Conservation (phyloP, 2,797 vertebrate species). For the Notolepis coatsorum region DNA sequence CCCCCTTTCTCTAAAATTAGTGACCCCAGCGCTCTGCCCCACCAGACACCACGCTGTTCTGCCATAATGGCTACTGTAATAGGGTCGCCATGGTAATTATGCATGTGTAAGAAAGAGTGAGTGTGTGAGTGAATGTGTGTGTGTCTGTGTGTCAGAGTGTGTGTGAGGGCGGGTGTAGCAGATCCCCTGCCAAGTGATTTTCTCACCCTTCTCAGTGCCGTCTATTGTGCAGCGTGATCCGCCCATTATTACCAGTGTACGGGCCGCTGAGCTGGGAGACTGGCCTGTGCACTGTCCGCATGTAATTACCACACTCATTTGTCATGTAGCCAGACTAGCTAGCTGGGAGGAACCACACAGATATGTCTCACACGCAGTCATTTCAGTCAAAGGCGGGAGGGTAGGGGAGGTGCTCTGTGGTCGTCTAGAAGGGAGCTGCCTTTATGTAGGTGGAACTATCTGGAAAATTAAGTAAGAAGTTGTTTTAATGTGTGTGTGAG, state of each 20-base stretch:
- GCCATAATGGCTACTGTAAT: constrained; percentile 51
- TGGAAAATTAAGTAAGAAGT: constrained; percentile 29
- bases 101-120: neutral
- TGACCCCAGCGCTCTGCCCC: neutral
- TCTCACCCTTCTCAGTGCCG: constrained; percentile 42
- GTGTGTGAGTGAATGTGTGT: neutral
- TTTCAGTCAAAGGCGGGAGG: constrained; percentile 13
- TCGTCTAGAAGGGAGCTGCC: constrained; percentile 3
- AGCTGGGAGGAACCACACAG: constrained; percentile 22
- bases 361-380: constrained; percentile 17
- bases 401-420: constrained; percentile 5
- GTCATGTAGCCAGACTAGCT: constrained; percentile 31
- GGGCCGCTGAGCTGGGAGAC: constrained; percentile 31
- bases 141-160: neutral
- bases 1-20: neutral
- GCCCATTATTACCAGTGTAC: constrained; percentile 49
- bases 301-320: constrained; percentile 60
- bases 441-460: neutral
- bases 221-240: constrained; percentile 37
- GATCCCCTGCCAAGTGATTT: constrained; percentile 50
- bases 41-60: constrained; percentile 44
- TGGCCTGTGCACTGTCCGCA: constrained; percentile 28
- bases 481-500: constrained; percentile 41
- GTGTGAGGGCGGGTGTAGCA: neutral
- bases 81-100: constrained; percentile 46